Evolutionary conservation across 2,888 invertebrate genomes (phyloP), one percentile per base, ranked within the genome.

Genomic region (Tiliacea aurago): DNA sequence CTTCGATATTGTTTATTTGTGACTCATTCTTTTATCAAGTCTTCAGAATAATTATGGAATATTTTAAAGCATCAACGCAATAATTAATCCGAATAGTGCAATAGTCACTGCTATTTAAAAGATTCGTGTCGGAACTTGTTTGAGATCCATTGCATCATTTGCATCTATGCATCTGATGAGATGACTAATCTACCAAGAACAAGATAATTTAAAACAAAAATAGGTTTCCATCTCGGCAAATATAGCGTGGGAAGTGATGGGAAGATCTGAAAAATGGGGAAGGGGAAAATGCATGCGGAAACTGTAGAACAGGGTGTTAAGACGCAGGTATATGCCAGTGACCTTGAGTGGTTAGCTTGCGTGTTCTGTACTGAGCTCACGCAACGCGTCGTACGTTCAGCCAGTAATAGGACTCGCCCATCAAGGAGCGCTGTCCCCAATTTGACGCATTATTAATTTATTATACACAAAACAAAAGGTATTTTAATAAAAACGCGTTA

Each of bases 61-160:
- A 56, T 63, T 76, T 53, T 65, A 43, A 28, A 47, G 49, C 13
- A 33, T 43, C n/a, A 45, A 41, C 63, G 76, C 67, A 82, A 81
- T 66, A 49, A 37, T 69, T 59, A 20, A 49, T 33, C 7, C 9
- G 11, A 51, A 81, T 84, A 64, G 70, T 81, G 82, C 81, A 82
- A 82, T 76, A 72, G 15, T 28, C 2, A 49, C 4, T 49, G 45
- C 56, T 43, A 9, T 64, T 47, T 43, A 61, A 73, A 61, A 37
- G 3, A 59, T 51, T 66, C 68, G 18, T 55, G 75, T 55, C 43
- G 6, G 61, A 73, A 69, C 68, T 73, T 79, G 73, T 41, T 41
- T 9, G 5, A 41, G 41, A 41, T 41, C 41, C 41, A 41, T 41
- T 41, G 41, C 37, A 37, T 37, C 37, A 37, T 37, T 37, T 37